Conservation (phyloP, 2,797 vertebrate species). For the Eulemur albifrons region DNA sequence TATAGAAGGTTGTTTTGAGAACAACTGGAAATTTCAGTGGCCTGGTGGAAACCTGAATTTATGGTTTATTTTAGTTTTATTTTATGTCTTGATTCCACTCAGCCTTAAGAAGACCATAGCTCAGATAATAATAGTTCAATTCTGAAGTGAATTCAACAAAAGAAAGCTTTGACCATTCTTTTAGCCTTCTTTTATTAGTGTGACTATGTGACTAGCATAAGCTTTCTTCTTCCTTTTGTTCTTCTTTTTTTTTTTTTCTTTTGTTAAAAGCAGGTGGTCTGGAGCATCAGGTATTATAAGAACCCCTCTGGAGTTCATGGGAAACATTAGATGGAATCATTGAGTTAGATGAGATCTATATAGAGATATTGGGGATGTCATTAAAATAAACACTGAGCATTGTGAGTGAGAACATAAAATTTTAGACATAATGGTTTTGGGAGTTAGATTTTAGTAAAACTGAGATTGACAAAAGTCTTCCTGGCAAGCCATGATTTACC, state of each 20-base stretch:
- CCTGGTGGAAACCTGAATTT: not conserved
- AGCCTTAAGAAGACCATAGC: conserved; percentile 24
- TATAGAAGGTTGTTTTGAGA: conserved; percentile 36
- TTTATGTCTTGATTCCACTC: conserved; percentile 64
- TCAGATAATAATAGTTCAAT: conserved; percentile 68
- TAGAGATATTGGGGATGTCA: not conserved
- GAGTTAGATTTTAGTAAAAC: not conserved
- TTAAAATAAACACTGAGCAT: conserved; percentile 16
- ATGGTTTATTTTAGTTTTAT: conserved; percentile 60
- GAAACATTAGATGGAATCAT: not conserved
- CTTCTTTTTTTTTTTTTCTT: not conserved
- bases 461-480: not conserved
- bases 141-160: conserved; percentile 62
- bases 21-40: conserved; percentile 18
- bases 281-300: not conserved
- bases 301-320: not conserved
- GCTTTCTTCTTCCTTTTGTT: not conserved
- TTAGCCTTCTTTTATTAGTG: conserved; percentile 34
- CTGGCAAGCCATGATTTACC: not conserved
- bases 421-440: not conserved
- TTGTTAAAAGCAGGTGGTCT: conserved; percentile 6
- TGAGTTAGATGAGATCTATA: not conserved
- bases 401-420: not conserved
- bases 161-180: conserved; percentile 55
- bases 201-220: conserved; percentile 35